A percentile compares a stretch with the other conserved stretches of the same genome.
Conservation (phyloP, 1,140 invertebrate species). For the Aphaenogaster floridana region DNA sequence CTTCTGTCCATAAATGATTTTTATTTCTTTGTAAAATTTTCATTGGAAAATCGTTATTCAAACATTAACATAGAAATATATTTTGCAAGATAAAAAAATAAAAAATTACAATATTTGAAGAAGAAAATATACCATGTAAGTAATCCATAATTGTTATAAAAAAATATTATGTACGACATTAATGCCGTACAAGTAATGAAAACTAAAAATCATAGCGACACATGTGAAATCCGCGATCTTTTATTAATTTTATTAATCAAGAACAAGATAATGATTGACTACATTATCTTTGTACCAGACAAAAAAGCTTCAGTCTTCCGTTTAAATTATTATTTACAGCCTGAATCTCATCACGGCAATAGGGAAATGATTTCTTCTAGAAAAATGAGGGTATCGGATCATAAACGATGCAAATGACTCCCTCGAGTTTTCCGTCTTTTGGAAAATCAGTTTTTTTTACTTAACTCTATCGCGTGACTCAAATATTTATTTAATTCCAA, state of each 20-base stretch:
- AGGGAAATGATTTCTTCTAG: conserved; percentile 37
- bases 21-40: background rate
- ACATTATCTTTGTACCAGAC: conserved; percentile 14
- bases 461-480: background rate
- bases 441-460: background rate
- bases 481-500: background rate
- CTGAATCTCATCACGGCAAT: conserved; percentile 56
- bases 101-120: background rate
- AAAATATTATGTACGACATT: conserved; percentile 10
- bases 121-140: background rate
- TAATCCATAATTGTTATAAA: background rate
- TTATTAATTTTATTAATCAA: conserved; percentile 57
- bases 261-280: conserved; percentile 47
- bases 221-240: conserved; percentile 37
- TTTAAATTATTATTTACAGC: conserved; percentile 64
- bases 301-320: conserved; percentile 69
- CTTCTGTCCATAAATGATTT: background rate
- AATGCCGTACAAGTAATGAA: conserved; percentile 25
- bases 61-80: background rate
- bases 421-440: background rate
- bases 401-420: conserved; percentile 27
- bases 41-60: background rate
- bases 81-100: background rate
- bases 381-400: conserved; percentile 37
- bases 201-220: conserved; percentile 55